phyloP scores from a whole-genome alignment of 92 coral and sea anemone species.

The Galaxea fascicularis region DNA sequence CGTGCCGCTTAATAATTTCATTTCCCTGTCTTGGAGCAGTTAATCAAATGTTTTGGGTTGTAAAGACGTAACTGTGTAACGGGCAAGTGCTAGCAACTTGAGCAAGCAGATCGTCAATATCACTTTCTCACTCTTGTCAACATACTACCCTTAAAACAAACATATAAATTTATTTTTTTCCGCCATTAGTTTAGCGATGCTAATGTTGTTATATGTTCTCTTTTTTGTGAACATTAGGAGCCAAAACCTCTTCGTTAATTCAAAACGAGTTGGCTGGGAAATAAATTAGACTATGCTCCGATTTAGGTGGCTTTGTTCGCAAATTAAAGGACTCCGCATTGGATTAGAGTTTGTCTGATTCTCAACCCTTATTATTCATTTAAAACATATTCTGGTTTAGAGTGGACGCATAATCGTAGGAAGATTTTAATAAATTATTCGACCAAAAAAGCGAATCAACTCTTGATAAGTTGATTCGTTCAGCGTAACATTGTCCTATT shows the following conservation, averaged over 20 bases:
- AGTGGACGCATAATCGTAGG: background rate
- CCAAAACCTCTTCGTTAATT: background rate
- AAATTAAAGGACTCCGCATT: background rate
- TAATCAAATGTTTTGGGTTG: background rate
- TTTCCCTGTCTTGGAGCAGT: background rate
- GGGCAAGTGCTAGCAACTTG: constrained; percentile 23
- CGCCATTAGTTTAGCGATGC: background rate
- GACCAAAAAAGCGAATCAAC: background rate
- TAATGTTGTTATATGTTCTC: background rate
- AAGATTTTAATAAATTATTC: background rate
- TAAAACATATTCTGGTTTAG: background rate
- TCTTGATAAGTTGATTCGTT: background rate
- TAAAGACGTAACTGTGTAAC: background rate
- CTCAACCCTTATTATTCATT: no score
- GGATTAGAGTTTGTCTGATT: background rate
- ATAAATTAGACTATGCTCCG: background rate
- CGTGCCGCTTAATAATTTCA: background rate
- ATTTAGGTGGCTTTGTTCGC: background rate
- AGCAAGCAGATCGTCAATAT: constrained; percentile 16
- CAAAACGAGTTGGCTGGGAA: background rate
- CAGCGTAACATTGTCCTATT: no score
- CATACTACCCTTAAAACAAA: constrained; percentile 20
- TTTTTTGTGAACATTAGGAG: constrained; percentile 4
- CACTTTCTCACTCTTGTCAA: constrained; percentile 30
- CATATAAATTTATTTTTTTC: constrained; percentile 40